Conservation (phyloP, 2,113 vertebrate genomes). For the Falco punctatus region DNA sequence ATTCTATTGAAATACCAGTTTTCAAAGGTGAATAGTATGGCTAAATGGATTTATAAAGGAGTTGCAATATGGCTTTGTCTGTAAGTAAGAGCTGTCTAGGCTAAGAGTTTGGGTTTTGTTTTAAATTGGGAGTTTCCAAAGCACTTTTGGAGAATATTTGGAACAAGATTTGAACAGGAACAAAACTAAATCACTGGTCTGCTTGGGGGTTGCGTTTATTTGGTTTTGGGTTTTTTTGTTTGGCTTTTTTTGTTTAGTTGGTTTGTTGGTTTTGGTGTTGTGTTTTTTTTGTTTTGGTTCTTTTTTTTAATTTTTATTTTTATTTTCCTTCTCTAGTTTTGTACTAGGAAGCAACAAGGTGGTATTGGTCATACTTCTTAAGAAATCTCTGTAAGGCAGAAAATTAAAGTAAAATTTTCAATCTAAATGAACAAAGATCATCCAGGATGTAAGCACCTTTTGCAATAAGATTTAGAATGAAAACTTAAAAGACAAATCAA, state of each 20-base stretch:
- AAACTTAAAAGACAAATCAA: neutral
- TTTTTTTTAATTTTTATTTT: neutral
- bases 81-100: neutral
- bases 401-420: neutral
- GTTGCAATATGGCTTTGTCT: neutral
- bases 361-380: neutral
- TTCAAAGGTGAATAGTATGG: neutral
- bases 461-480: neutral
- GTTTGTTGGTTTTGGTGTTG: neutral
- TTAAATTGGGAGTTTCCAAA: neutral
- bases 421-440: neutral
- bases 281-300: too few species aligned
- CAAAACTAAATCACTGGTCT: neutral
- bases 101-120: neutral
- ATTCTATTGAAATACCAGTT: neutral
- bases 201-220: neutral
- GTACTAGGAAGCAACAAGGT: neutral
- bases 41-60: neutral
- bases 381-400: neutral
- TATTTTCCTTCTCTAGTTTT: neutral
- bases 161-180: neutral
- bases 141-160: neutral
- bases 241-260: too few species aligned
- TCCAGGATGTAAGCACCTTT: neutral
- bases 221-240: neutral